Evolutionary conservation across 2,797 vertebrate species (phyloP).

Genomic region (Enteromius viviparus): DNA sequence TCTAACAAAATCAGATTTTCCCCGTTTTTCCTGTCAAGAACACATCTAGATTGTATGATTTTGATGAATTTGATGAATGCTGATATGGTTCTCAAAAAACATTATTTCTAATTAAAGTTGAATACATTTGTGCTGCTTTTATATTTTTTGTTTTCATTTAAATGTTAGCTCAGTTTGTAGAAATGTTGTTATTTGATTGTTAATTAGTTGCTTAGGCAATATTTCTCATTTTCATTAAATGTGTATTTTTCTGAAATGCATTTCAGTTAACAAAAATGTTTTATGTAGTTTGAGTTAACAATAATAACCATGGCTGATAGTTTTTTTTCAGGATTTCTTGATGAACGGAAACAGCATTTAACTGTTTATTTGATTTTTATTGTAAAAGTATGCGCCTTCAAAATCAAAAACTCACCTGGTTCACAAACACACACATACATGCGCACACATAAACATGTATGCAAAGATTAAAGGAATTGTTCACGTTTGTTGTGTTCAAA

Average conservation of each 20-base stretch:
- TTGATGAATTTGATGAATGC: not conserved
- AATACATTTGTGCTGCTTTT: not conserved
- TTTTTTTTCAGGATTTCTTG: not conserved
- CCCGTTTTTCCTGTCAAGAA: not conserved
- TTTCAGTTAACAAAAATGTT: not conserved
- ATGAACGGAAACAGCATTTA: not conserved
- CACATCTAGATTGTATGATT: not conserved
- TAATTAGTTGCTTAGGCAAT: not conserved
- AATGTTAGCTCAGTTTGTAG: not conserved
- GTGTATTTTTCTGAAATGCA: not conserved
- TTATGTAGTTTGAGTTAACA: not conserved
- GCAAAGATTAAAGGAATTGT: not conserved
- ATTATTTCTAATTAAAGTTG: not conserved
- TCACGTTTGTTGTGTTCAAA: not conserved
- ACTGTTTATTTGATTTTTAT: not conserved
- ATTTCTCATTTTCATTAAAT: not conserved
- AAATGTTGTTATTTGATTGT: not conserved
- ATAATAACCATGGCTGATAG: not conserved
- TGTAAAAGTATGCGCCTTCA: not conserved
- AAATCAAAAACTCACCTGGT: not conserved
- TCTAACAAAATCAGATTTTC: not conserved
- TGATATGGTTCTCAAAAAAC: not conserved
- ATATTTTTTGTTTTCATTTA: not conserved
- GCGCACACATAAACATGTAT: not conserved
- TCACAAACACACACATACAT: not conserved